phyloP scores from a whole-genome alignment of 2,797 vertebrate genomes.

The Thripadectes ignobilis region DNA sequence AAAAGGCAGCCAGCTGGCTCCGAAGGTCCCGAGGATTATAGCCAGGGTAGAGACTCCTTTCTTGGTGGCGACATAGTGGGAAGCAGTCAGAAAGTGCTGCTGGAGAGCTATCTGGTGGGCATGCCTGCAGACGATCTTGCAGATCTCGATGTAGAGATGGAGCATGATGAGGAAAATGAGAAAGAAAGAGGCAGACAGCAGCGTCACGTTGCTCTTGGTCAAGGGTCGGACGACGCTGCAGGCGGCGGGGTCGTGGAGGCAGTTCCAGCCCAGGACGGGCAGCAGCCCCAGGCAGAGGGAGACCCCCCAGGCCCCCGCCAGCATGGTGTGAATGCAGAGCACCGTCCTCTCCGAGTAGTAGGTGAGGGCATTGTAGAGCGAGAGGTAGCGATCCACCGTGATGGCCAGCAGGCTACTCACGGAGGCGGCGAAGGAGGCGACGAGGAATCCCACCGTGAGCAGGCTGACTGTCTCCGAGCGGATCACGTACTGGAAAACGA shows the following conservation, averaged over 20 bases:
- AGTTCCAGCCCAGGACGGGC: constrained; percentile 97
- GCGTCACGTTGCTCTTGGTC: constrained; percentile 88
- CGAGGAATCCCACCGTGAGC: constrained; percentile 94
- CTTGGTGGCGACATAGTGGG: constrained; percentile 93
- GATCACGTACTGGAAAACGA: constrained; percentile 93
- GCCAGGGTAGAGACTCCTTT: constrained; percentile 96
- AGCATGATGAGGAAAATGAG: constrained; percentile 92
- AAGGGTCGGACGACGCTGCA: constrained; percentile 95
- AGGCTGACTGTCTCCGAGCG: constrained; percentile 94
- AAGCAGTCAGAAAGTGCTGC: constrained; percentile 94
- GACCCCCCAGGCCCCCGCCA: constrained; percentile 89
- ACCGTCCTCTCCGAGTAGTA: constrained; percentile 95
- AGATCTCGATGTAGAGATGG: constrained; percentile 95
- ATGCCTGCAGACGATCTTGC: constrained; percentile 94
- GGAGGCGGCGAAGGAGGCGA: constrained; percentile 95
- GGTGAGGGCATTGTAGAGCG: constrained; percentile 95
- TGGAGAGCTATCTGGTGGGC: constrained; percentile 98
- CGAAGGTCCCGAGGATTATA: constrained; percentile 95
- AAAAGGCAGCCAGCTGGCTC: constrained; percentile 97
- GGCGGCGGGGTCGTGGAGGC: constrained; percentile 81
- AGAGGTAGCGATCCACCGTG: constrained; percentile 96
- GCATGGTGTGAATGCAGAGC: constrained; percentile 90
- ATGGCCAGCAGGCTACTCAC: constrained; percentile 96
- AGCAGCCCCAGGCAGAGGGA: constrained; percentile 90
- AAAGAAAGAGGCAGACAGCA: constrained; percentile 92